phyloP scores from a whole-genome alignment of 2,888 invertebrate species.

The Halictus ligatus region DNA sequence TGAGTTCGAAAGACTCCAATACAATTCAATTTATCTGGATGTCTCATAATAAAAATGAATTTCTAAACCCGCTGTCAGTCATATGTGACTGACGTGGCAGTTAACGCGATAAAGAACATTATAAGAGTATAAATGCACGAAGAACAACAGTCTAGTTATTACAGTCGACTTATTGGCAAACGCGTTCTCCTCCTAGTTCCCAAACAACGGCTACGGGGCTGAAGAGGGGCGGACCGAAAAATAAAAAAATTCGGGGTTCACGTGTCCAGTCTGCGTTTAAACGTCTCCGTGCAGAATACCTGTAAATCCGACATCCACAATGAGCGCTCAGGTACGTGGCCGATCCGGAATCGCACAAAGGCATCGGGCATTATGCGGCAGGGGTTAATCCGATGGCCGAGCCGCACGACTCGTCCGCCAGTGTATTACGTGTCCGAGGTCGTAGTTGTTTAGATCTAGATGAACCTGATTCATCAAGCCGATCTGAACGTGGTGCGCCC shows the following conservation, averaged over 20 bases:
- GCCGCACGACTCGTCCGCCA: slow-evolving; percentile 49
- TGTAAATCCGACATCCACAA: not conserved
- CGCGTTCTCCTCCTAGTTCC: not conserved
- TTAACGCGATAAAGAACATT: no score
- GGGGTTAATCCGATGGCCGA: slow-evolving; percentile 45
- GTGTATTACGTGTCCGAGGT: slow-evolving; percentile 68
- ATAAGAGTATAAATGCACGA: no score
- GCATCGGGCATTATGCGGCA: slow-evolving; percentile 26
- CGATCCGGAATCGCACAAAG: slow-evolving; percentile 9
- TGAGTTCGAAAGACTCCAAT: no score
- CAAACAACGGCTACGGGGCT: not conserved
- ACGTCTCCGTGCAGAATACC: not conserved
- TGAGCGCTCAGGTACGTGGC: not conserved
- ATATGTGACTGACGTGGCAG: no score
- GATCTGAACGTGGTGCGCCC: slow-evolving; percentile 72
- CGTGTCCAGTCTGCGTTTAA: slow-evolving; percentile 9
- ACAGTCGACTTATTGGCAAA: not conserved
- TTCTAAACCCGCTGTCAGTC: no score
- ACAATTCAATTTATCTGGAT: no score
- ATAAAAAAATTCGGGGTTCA: not conserved
- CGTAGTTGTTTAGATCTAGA: slow-evolving; percentile 76
- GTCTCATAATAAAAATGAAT: no score
- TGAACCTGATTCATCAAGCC: slow-evolving; percentile 80
- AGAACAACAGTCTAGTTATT: not conserved
- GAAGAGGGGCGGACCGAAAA: not conserved